Conservation (phyloP, 2,888 invertebrate genomes). For the Drosophila setosimentum region DNA sequence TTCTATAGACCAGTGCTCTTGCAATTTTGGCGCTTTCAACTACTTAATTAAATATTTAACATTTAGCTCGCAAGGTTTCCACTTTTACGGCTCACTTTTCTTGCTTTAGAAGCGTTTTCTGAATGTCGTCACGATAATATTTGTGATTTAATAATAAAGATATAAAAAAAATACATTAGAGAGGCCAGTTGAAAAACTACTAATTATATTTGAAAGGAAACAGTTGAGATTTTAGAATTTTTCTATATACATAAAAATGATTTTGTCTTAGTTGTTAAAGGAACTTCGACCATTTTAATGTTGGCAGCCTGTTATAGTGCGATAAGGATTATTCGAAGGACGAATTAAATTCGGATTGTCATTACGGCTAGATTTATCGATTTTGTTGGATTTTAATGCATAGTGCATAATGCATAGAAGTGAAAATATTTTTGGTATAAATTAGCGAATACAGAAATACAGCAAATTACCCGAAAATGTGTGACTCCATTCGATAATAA, state of each 20-base stretch:
- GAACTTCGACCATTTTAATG: neutral
- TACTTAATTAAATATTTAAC: constrained; percentile 51
- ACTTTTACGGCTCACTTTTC: constrained; percentile 23
- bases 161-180: neutral
- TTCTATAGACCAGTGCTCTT: constrained; percentile 50
- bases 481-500: constrained; percentile 9
- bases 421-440: neutral
- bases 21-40: constrained; percentile 22
- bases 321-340: neutral
- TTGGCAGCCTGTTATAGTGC: too few species aligned
- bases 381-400: neutral
- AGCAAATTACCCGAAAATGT: neutral
- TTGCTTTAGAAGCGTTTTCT: neutral
- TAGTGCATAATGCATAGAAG: neutral
- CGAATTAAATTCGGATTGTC: neutral
- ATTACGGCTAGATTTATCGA: neutral
- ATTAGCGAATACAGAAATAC: neutral
- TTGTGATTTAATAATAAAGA: neutral
- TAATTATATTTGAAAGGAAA: neutral
- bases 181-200: neutral
- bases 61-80: constrained; percentile 17
- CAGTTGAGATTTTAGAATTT: neutral
- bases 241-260: neutral
- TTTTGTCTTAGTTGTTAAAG: neutral
- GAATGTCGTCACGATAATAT: too few species aligned